Percentiles rank a stretch among this genome's conserved stretches.
Conservation (phyloP, 2,113 vertebrate genomes). For the Dendropsophus ebraccatus region DNA sequence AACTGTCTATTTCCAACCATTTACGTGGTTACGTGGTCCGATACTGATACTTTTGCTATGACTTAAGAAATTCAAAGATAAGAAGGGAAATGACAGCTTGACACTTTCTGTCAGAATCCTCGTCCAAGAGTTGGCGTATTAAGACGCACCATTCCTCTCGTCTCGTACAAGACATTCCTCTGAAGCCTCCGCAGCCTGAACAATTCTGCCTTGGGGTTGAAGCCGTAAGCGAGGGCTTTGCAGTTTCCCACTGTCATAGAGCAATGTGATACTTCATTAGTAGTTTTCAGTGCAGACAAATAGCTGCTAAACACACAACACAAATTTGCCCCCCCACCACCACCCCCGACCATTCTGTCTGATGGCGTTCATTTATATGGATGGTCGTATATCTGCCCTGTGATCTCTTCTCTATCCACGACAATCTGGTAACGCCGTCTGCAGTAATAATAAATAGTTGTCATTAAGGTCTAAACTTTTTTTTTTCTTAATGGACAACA, state of each 20-base stretch:
- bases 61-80: background rate
- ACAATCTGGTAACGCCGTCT: conserved; percentile 1
- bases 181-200: background rate
- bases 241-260: conserved; percentile 15
- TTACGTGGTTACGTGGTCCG: background rate
- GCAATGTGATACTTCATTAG: conserved; percentile 29
- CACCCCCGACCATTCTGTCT: background rate
- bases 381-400: background rate
- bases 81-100: background rate
- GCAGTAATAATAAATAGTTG: conserved; percentile 42
- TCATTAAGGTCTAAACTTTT: conserved; percentile 61
- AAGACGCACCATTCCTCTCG: conserved; percentile 20
- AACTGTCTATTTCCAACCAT: background rate
- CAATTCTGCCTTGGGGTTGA: background rate
- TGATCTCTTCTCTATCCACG: background rate
- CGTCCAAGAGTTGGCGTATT: background rate
- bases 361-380: background rate
- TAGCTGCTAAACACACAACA: conserved; percentile 3
- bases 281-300: conserved; percentile 13
- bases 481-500: conserved; percentile 53
- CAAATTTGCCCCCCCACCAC: background rate
- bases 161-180: conserved; percentile 42
- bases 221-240: background rate
- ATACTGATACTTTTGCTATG: background rate
- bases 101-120: conserved; percentile 4